phyloP scores from a whole-genome alignment of 2,888 invertebrate genomes.

The Dolichomitus sp. region DNA sequence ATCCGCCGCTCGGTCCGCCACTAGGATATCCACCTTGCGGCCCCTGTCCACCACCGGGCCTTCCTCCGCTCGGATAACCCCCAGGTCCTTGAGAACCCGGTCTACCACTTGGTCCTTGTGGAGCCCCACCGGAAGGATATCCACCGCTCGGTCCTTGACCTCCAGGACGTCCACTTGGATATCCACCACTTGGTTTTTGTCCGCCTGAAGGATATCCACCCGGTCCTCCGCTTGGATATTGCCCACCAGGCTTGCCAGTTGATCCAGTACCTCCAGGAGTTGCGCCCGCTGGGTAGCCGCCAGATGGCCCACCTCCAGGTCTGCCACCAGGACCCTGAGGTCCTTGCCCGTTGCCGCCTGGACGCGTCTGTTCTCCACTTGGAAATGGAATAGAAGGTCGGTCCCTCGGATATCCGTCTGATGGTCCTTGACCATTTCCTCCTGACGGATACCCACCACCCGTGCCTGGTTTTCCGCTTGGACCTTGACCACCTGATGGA shows the following conservation, averaged over 20 bases:
- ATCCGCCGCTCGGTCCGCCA: conserved; percentile 66
- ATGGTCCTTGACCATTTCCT: conserved; percentile 65
- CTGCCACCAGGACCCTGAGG: conserved; percentile 51
- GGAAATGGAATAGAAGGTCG: conserved; percentile 70
- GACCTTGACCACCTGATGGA: conserved; percentile 64
- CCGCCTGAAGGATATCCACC: conserved; percentile 74
- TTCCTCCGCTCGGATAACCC: conserved; percentile 71
- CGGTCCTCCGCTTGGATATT: conserved; percentile 69
- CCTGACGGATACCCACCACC: conserved; percentile 69
- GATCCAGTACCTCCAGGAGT: conserved; percentile 64
- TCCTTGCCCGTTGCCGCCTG: conserved; percentile 51
- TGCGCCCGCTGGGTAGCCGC: conserved; percentile 57
- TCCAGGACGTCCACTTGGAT: too few species aligned
- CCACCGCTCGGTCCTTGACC: conserved; percentile 54
- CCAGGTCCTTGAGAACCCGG: conserved; percentile 66
- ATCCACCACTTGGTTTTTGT: conserved; percentile 68
- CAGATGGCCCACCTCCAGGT: conserved; percentile 61
- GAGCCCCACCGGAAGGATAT: conserved; percentile 51
- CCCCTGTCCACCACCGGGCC: conserved; percentile 68
- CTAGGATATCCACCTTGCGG: conserved; percentile 67
- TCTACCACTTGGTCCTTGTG: conserved; percentile 54
- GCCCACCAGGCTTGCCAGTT: conserved; percentile 71
- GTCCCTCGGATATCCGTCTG: conserved; percentile 75
- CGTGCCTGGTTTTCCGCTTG: conserved; percentile 47
- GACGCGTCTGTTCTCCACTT: conserved; percentile 58